phyloP scores from a whole-genome alignment of 1,140 invertebrate genomes.

The Heliothis virescens region DNA sequence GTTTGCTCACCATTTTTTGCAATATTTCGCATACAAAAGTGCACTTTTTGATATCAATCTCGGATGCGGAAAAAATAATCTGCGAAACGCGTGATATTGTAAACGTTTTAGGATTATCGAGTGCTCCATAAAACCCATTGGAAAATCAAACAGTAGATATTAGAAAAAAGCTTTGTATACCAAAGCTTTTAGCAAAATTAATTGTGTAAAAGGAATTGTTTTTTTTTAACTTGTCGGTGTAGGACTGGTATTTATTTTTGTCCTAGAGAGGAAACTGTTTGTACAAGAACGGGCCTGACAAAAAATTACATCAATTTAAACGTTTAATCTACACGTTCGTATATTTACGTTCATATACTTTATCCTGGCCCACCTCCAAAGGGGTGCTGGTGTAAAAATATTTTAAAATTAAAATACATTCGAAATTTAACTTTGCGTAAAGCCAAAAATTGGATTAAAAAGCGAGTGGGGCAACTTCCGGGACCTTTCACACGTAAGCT shows the following conservation, averaged over 20 bases:
- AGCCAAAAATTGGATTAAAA: conserved; percentile 80
- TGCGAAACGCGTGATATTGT: conserved; percentile 35
- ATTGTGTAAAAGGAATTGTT: conserved; percentile 15
- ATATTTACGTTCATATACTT: not conserved
- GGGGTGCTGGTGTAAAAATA: conserved; percentile 27
- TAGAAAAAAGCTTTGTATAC: conserved; percentile 19
- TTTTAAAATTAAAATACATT: conserved; percentile 40
- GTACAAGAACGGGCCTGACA: conserved; percentile 1
- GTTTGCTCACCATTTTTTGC: not conserved
- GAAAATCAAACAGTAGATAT: conserved; percentile 35
- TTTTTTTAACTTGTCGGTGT: conserved; percentile 8
- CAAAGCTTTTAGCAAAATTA: conserved; percentile 39
- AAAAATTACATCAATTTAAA: conserved; percentile 28
- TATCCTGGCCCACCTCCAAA: not conserved
- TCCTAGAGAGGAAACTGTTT: conserved; percentile 15
- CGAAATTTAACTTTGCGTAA: conserved; percentile 40
- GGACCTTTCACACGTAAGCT: conserved; percentile 78
- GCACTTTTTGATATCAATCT: conserved; percentile 38
- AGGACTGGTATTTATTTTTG: conserved; percentile 17
- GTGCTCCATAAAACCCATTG: conserved; percentile 32
- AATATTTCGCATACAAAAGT: conserved; percentile 31
- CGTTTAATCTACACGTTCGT: not conserved
- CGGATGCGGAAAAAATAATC: conserved; percentile 28
- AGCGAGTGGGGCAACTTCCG: conserved; percentile 69
- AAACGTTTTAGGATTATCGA: conserved; percentile 34